Base-by-base conservation (phyloP, 2,888 invertebrate species). In the Biston betularia region DNA sequence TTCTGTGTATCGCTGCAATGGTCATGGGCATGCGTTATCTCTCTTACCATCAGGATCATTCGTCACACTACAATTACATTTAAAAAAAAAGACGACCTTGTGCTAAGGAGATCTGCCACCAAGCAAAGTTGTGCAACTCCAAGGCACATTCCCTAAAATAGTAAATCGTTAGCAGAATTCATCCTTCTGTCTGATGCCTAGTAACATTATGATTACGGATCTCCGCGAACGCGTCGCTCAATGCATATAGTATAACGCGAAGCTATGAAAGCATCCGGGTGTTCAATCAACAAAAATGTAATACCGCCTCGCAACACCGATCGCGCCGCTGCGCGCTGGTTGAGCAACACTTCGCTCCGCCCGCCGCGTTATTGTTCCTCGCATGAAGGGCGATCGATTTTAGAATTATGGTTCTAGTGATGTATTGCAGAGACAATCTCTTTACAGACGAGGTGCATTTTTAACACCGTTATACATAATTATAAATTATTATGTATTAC, bases 281-380 rank as follows among this genome's bases (percentile, higher is more conserved):
- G n/a, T 48, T 58, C 49, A 58, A 50, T 58, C 38, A 49, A 68
- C 63, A 68, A 69, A 71, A 68, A 66, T 58, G 57, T 56, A 56
- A 58, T 48, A 24, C 14, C 57, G 14, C 48, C 56, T 68, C 69
- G 52, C 62, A 63, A 65, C 65, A 70, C 62, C 45, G 63, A 59
- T 74, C 69, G 70, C 70, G 64, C 57, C 71, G 65, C n/a, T n/a
- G n/a, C n/a, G n/a, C n/a, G n/a, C 54, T 6, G 9, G 59, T 75
- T 75, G 44, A 14, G 70, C 68, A 75, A 75, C 68, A 61, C 55
- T 49, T 42, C 66, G 74, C 70, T 69, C 12, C 61, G 65, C 62
- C 24, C 59, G 34, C 15, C 63, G 57, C 59, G 66, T 66, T 67
- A 70, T 65, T 62, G 66, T 56, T 48, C 50, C 49, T 46, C 54